A percentile compares a stretch with the other conserved stretches of the same genome.
Conservation (phyloP, 1,140 invertebrate species). For the Grapholita molesta region DNA sequence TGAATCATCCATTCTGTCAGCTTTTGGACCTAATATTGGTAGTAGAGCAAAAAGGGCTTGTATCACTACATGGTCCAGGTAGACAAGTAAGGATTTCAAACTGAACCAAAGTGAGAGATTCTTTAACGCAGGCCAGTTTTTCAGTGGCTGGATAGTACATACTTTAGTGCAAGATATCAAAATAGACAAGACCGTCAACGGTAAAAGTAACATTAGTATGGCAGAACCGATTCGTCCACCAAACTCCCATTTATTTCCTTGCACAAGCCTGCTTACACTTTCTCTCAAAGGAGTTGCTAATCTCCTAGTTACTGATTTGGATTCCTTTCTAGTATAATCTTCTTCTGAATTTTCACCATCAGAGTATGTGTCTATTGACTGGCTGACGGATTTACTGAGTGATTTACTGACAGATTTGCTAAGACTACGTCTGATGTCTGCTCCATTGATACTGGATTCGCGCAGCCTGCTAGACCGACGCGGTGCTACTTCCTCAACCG, state of each 20-base stretch:
- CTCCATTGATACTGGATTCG: constrained; percentile 46
- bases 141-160: constrained; percentile 37
- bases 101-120: constrained; percentile 42
- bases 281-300: constrained; percentile 58
- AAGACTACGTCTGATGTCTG: constrained; percentile 53
- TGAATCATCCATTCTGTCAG: constrained; percentile 42
- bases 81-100: constrained; percentile 28
- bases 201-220: constrained; percentile 48
- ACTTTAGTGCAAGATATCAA: constrained; percentile 48
- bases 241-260: constrained; percentile 57
- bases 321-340: constrained; percentile 38
- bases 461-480: constrained; percentile 53
- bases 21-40: constrained; percentile 46
- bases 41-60: constrained; percentile 53
- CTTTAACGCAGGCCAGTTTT: constrained; percentile 35
- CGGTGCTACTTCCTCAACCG: constrained; percentile 41
- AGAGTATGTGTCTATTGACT: constrained; percentile 54
- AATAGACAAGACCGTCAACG: constrained; percentile 50
- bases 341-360: constrained; percentile 61
- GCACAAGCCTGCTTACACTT: constrained; percentile 34
- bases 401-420: constrained; percentile 61
- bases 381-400: constrained; percentile 51
- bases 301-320: constrained; percentile 51
- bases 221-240: constrained; percentile 50
- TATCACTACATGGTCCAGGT: constrained; percentile 41